phyloP scores from a whole-genome alignment of 2,113 vertebrate genomes.

The Drymodes brunneopygia region DNA sequence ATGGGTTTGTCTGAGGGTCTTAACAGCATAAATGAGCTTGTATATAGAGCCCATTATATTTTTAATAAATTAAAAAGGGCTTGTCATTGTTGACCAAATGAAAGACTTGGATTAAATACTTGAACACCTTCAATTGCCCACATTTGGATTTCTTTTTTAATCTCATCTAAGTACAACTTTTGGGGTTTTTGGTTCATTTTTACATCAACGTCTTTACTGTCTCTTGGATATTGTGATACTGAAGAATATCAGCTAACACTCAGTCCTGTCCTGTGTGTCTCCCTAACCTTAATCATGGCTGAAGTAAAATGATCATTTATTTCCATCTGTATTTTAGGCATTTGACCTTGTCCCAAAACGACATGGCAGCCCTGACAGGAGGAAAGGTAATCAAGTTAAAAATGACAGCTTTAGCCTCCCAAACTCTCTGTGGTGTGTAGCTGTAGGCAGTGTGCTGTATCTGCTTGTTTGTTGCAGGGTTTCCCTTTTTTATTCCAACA shows the following conservation, averaged over 20 bases:
- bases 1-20: not conserved
- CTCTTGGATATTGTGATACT: not conserved
- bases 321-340: slow-evolving; percentile 77
- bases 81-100: not conserved
- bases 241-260: not conserved
- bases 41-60: not conserved
- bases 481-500: slow-evolving; percentile 99
- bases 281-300: not conserved
- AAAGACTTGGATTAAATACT: not conserved
- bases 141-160: not conserved
- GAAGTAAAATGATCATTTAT: not conserved
- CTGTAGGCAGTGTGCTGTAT: not conserved
- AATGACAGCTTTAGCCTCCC: not conserved
- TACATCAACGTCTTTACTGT: not conserved
- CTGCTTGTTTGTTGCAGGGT: slow-evolving; percentile 73
- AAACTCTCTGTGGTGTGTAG: not conserved
- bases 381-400: slow-evolving; percentile 81
- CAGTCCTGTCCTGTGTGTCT: not conserved
- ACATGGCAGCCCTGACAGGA: slow-evolving; percentile 97
- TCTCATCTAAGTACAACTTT: not conserved
- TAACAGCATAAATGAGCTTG: not conserved
- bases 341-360: slow-evolving; percentile 96
- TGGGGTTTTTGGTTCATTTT: not conserved
- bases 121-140: not conserved
- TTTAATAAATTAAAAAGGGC: not conserved